Evolutionary conservation across 2,888 invertebrate species (phyloP), one percentile per base, ranked within the genome.

Genomic region (Macaria liturata): DNA sequence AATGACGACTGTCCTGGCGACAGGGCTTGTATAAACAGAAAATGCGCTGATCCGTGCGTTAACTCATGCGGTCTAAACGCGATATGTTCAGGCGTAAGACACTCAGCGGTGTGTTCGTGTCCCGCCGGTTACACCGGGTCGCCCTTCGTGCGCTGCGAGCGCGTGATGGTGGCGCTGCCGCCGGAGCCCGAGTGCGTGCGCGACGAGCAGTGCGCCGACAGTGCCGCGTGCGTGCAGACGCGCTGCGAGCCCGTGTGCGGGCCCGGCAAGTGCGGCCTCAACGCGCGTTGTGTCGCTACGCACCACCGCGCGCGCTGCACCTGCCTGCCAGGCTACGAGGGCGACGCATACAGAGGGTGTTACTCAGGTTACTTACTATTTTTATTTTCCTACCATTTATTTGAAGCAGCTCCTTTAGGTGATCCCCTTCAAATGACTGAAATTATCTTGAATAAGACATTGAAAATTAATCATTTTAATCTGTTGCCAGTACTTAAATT

Each of bases 1-100:
- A 97, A 98, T 76, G 95, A 96, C 61, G 97, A 98, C 68, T 98
- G 98, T 81, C 93, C 96, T 0, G 93, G 96, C 65, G 95, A 97
- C 74, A 94, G 95, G 63, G 94, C 96, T 0, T 98, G 97, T 77
- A 95, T 95, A 71, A 94, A 94, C 58, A 96, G 96, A 74, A 96
- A 96, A 84, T 98, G 98, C 75, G 90, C 94, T 61, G 96, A 98
- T 84, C 97, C 97, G 46, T 97, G 97, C 77, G 92, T 94, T 32
- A 95, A 95, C 69, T 94, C 96, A 31, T 98, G 97, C 74, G 97
- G 97, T 43, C 78, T 96, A 1, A 97, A 97, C 79, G 96, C 98
- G 1, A 92, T 97, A 39, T 98, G 98, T 73, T 95, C 95, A 67
- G 95, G 87, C 30, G 80, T 92, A 4, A 80, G 92, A 66, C 97